These are phyloP conservation scores for Melanotus villosus DNA, from an alignment of 2,888 invertebrate species.

Conservation along the genomic window DNA sequence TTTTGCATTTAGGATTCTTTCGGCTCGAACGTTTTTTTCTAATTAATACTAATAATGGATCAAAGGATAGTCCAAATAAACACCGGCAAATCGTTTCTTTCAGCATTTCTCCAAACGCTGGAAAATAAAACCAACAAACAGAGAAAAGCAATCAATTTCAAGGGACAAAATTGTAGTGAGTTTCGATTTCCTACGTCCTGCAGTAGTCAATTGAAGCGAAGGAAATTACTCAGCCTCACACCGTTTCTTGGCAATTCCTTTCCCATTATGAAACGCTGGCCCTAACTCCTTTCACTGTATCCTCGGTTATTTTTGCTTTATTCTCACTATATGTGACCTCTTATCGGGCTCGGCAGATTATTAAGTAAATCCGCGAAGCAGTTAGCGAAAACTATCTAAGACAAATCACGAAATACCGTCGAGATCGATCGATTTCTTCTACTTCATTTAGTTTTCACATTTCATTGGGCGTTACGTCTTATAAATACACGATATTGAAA, in stretches of 20 bases:
- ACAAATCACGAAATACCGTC: slow-evolving; percentile 33
- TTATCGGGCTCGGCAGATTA: slow-evolving; percentile 20
- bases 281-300: slow-evolving; percentile 24
- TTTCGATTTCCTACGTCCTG: slow-evolving; percentile 48
- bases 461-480: slow-evolving; percentile 38
- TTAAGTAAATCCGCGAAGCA: slow-evolving; percentile 16
- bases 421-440: slow-evolving; percentile 42
- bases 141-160: slow-evolving; percentile 46
- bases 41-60: slow-evolving; percentile 25
- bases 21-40: neutral
- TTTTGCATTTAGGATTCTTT: neutral
- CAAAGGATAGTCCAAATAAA: slow-evolving; percentile 32
- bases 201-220: slow-evolving; percentile 46
- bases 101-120: slow-evolving; percentile 31
- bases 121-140: slow-evolving; percentile 44
- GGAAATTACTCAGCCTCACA: slow-evolving; percentile 47
- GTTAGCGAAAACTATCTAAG: slow-evolving; percentile 22
- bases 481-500: slow-evolving; percentile 41
- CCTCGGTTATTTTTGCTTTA: slow-evolving; percentile 28
- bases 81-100: slow-evolving; percentile 35
- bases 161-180: slow-evolving; percentile 47
- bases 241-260: slow-evolving; percentile 43
- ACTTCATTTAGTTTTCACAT: slow-evolving; percentile 43
- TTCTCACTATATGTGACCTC: slow-evolving; percentile 11
- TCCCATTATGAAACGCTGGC: slow-evolving; percentile 42